Base-by-base conservation (phyloP, 2,888 invertebrate genomes). In the Tanytarsus gracilentus region DNA sequence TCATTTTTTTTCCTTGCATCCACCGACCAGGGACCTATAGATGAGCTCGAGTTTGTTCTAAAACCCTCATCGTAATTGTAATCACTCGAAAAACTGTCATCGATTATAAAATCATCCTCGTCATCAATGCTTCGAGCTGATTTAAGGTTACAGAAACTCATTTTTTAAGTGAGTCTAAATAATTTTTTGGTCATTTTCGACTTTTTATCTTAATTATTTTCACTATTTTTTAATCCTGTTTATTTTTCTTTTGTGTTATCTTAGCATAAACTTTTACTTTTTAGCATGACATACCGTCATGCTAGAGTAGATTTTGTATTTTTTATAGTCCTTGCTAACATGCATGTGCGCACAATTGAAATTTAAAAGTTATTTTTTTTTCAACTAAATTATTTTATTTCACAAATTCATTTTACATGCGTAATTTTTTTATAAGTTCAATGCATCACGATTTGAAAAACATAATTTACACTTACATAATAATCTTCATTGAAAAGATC, bases 21-120 rank as follows among this genome's bases (percentile, higher is more conserved):
- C 61, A 72, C 71, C 2, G 73, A 72, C 74, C 74, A 74, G 0
- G 73, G 73, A 61, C 74, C 73, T 23, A 73, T 73, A n/a, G 71
- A 71, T 58, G 72, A 68, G 6, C 72, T 72, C 7, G 58, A 58
- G 14, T 56, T 56, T 8, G 58, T 48, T 7, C 58, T 27, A 27
- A 58, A 48, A 29, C 8, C 58, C 11, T 39, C 58, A 30, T 58
- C 14, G 21, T 33, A 55, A 30, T 58, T 29, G 11, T 25, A 55
- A 23, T 48, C 58, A 30, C 58, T 58, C 4, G 58, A 58, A n/a
- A 44, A 40, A 30, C 52, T 18, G 11, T 58, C 58, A 29, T 48
- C 48, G 21, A 58, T 30, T 25, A 58, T 48, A 16, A 48, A 44
- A 48, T 58, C 58, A n/a, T 40, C 40, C 6, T 33, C 33, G 36